A percentile compares a stretch with the other conserved stretches of the same genome.
Conservation (phyloP, 2,888 invertebrate species). For the Cybosia mesomella region DNA sequence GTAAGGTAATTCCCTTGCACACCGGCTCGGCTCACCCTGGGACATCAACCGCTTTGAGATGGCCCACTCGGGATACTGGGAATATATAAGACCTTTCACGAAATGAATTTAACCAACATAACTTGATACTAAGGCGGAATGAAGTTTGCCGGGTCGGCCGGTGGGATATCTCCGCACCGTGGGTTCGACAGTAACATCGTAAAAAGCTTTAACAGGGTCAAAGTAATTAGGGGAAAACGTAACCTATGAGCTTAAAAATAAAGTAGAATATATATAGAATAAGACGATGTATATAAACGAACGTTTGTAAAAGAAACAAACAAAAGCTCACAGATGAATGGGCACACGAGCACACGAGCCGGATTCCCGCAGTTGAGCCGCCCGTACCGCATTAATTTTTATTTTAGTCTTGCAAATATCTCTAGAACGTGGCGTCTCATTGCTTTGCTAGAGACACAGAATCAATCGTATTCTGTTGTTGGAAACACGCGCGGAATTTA, state of each 20-base stretch:
- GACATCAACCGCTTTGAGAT: too few species aligned
- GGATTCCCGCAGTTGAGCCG: conserved; percentile 16
- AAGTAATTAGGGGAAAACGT: conserved; percentile 16
- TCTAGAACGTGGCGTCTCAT: conserved; percentile 10
- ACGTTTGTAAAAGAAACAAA: conserved; percentile 32
- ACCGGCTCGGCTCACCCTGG: too few species aligned
- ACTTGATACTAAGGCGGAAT: too few species aligned
- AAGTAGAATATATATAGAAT: conserved; percentile 18
- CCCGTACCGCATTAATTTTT: conserved; percentile 11
- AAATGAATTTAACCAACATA: too few species aligned
- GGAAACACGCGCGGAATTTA: neutral
- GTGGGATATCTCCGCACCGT: neutral
- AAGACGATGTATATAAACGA: conserved; percentile 26
- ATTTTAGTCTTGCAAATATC: conserved; percentile 19
- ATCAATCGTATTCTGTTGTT: conserved; percentile 1
- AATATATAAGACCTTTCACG: too few species aligned
- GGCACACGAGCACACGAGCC: conserved; percentile 16
- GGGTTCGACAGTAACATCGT: neutral
- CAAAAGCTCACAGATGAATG: conserved; percentile 28
- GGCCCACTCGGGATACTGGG: too few species aligned
- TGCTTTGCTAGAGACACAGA: conserved; percentile 4
- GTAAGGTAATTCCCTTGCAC: too few species aligned
- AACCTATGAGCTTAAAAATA: conserved; percentile 20
- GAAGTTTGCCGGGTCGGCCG: too few species aligned
- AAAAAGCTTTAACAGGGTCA: neutral